A percentile compares a stretch with the other conserved stretches of the same genome.
phyloP scores from a whole-genome alignment of 2,113 vertebrate species.

The Pongo pygmaeus region DNA sequence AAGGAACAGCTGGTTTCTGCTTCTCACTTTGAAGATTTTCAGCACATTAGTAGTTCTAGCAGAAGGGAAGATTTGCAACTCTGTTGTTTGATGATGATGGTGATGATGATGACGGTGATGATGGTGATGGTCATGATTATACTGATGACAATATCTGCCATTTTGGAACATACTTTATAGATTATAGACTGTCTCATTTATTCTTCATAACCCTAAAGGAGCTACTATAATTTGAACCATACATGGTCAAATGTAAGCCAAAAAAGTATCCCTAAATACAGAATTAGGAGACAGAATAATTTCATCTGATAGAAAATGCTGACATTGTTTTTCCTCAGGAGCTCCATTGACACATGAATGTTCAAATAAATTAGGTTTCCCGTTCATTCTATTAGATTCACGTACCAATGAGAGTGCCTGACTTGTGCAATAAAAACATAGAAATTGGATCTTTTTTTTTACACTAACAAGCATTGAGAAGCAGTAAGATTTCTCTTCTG shows the following conservation, averaged over 20 bases:
- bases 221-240: not conserved
- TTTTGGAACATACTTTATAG: not conserved
- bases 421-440: not conserved
- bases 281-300: not conserved
- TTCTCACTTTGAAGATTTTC: not conserved
- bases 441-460: not conserved
- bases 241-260: not conserved
- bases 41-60: not conserved
- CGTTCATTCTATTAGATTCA: not conserved
- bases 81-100: too few species aligned
- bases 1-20: constrained; percentile 23
- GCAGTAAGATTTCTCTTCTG: not conserved
- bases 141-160: not conserved
- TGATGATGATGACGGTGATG: not conserved
- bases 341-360: not conserved
- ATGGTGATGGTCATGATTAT: not conserved
- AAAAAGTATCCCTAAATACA: not conserved
- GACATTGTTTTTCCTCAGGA: not conserved
- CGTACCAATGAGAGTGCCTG: not conserved
- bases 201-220: not conserved
- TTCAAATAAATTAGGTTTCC: not conserved
- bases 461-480: not conserved
- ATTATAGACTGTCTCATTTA: not conserved
- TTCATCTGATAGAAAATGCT: not conserved
- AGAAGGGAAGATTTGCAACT: not conserved